These are phyloP conservation scores for Ahaetulla prasina DNA, from an alignment of 2,113 vertebrate species.

Conservation along the genomic window DNA sequence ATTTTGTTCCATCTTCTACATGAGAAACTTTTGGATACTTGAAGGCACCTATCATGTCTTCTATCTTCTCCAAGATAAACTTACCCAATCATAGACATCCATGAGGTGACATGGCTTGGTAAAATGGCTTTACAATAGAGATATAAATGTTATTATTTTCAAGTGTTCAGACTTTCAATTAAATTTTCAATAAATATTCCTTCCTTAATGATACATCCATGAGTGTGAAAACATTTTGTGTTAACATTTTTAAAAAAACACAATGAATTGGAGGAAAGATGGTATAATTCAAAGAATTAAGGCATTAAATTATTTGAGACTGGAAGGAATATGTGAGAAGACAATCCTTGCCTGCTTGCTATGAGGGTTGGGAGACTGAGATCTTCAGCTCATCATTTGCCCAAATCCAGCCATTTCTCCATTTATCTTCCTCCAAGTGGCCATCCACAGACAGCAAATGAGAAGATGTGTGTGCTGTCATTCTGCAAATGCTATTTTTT, in stretches of 20 bases:
- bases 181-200: conserved; percentile 24
- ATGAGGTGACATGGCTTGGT: background rate
- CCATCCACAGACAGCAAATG: background rate
- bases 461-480: background rate
- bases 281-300: background rate
- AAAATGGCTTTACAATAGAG: conserved; percentile 29
- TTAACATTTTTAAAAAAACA: fast-evolving
- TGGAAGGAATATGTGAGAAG: background rate
- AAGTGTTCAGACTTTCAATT: conserved; percentile 28
- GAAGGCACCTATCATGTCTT: background rate
- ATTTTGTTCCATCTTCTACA: background rate
- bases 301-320: background rate
- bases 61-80: background rate
- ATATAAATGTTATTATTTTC: conserved; percentile 36
- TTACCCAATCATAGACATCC: background rate
- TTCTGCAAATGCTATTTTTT: background rate
- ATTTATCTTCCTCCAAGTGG: background rate
- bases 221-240: background rate
- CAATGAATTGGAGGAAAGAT: background rate
- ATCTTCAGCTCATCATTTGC: background rate
- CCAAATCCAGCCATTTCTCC: background rate
- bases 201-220: conserved; percentile 12
- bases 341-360: background rate
- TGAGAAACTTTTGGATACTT: background rate
- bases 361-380: background rate